Base-by-base conservation (phyloP, 1,140 invertebrate genomes). In the Oreohelix idahoensis region DNA sequence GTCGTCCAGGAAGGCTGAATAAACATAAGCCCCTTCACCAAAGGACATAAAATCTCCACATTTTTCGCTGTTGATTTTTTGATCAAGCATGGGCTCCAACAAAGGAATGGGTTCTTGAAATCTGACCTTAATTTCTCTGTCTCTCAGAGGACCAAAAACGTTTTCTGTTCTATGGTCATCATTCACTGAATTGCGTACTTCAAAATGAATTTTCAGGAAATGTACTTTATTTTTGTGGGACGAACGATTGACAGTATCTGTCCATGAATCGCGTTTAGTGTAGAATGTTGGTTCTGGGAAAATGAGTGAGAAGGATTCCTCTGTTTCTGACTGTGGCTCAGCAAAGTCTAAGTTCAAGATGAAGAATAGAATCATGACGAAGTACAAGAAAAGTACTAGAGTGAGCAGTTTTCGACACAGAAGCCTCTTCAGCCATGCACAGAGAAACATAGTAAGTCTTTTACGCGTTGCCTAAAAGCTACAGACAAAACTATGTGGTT, bases 1-100 rank as follows among this genome's bases (percentile, higher is more conserved):
- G 45, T 84, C 79, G 76, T 86, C 85, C 13, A 86, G 38, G 77
- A 74, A 86, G 8, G 85, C 85, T 23, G 85, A 86, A 51, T 84
- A 86, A 49, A 84, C 79, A 78, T 73, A 86, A 15, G 79, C 69
- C 23, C 70, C 79, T 66, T 70, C 42, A 0, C 51, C 70, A 4
- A 85, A 26, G 26, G 17, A 35, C 5, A 76, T 26, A 53, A 85
- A 85, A 51, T 75, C 83, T n/a, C 75, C 79, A 69, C 32, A 20
- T 20, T 32, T 29, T 26, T 51, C 53, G n/a, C 42, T 51, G 32
- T 10, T 32, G 32, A 39, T 8, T 26, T 39, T n/a, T 42, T 26
- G 10, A 69, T 63, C 63, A 23, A 35, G 15, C 39, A 51, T 53
- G 0, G 75, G 75, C 23, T 77, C 75, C 5, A 29, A 23, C 42